Evolutionary conservation across 2,113 vertebrate genomes (phyloP).

Genomic region (Cynoglossus semilaevis): DNA sequence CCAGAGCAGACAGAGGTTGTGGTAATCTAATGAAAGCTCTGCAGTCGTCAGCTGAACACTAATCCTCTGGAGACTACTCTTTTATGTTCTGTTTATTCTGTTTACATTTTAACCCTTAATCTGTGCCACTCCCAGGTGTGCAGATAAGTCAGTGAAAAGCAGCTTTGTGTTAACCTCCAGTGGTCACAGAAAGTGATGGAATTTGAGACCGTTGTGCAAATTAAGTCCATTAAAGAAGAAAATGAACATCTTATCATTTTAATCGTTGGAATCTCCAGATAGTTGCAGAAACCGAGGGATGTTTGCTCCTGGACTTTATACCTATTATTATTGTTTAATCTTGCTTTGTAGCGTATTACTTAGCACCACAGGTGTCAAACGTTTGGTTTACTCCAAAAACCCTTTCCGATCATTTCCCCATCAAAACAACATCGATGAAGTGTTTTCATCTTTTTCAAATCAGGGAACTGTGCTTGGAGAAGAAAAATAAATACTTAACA

Average conservation of each 20-base stretch:
- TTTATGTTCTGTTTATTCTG: conserved; percentile 36
- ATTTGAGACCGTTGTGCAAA: conserved; percentile 24
- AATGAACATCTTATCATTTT: conserved; percentile 25
- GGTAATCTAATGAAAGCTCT: conserved; percentile 57
- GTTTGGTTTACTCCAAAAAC: too few relatives aligned
- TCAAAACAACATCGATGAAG: too few relatives aligned
- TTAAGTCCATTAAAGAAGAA: conserved; percentile 34
- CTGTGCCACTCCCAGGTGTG: conserved; percentile 30
- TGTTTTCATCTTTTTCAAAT: too few relatives aligned
- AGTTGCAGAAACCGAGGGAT: conserved; percentile 9
- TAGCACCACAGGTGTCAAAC: too few relatives aligned
- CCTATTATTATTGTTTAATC: neutral
- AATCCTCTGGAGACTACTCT: conserved; percentile 38
- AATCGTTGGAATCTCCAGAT: conserved; percentile 32
- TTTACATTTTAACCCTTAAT: conserved; percentile 23
- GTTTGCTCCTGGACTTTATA: conserved; percentile 14
- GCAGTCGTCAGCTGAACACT: conserved; percentile 49
- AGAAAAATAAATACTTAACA: too few relatives aligned
- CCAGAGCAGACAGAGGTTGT: conserved; percentile 64
- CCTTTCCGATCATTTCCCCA: too few relatives aligned
- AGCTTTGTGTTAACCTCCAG: conserved; percentile 35
- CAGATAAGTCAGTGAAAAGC: conserved; percentile 36
- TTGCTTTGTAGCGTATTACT: too few relatives aligned
- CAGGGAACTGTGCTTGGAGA: too few relatives aligned
- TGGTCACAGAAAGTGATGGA: conserved; percentile 27